Evolutionary conservation across 1,140 invertebrate species (phyloP), one percentile per base, ranked within the genome.

Genomic region (Lepidotrigona ventralis): DNA sequence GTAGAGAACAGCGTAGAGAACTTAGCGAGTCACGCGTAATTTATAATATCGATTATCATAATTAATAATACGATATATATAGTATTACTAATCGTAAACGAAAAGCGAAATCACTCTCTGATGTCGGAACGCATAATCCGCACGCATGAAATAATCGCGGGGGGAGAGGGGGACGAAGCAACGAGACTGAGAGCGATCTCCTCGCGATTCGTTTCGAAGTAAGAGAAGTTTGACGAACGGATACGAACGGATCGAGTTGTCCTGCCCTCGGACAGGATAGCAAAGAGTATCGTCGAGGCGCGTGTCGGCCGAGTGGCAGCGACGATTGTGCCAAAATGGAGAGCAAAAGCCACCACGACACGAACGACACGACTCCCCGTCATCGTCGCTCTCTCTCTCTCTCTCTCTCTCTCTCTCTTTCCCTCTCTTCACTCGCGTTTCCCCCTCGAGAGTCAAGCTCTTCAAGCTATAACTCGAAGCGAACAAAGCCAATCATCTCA

Each of bases 1-100:
- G 80, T 88, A 90, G 85, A 87, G 82, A 89, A 79, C 85, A 87
- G 85, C 77, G 79, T 84, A 91, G 89, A 86, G 84, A 85, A 77
- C 39, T 83, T 90, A 90, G 87, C 81, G 78, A 74, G 77, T 86
- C 86, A 76, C 84, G 90, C 86, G 86, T 89, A 87, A 90, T 89
- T 83, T 85, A 88, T 88, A 90, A 75, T 86, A 88, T 79, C 82
- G 86, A 88, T 80, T 84, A 83, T 70, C 85, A 80, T 78, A 79
- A 68, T 86, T 89, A 89, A 76, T 76, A 76, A 88, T 33, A 33
- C 84, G 84, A 78, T 60, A 78, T 86, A 86, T 86, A 86, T 86
- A 86, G 75, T 79, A 83, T 85, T 85, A 88, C 78, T 88, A 83
- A 85, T 88, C 74, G 77, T 81, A 83, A 82, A 33, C 64, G 74